phyloP scores from a whole-genome alignment of 2,888 invertebrate species.

The Pilophorus perplexus region DNA sequence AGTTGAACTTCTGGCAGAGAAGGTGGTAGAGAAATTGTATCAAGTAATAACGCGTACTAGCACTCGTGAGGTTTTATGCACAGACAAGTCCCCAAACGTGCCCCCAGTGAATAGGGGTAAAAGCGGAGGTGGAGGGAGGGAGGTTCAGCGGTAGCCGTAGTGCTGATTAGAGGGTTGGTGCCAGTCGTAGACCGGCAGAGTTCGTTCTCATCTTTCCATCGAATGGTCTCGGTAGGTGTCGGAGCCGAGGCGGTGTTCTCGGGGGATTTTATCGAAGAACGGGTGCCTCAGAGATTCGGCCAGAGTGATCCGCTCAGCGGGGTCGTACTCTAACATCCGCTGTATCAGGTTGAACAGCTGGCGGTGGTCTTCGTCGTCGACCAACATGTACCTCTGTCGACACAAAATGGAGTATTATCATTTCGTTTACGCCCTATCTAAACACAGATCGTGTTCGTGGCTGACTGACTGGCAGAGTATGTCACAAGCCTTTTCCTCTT shows the following conservation, averaged over 20 bases:
- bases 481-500: too few relatives aligned
- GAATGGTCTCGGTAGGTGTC: constrained; percentile 18
- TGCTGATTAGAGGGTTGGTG: constrained; percentile 8
- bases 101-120: neutral
- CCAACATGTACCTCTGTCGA: constrained; percentile 80
- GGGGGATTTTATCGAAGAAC: constrained; percentile 84
- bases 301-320: constrained; percentile 81
- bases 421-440: too few relatives aligned
- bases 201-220: constrained; percentile 18
- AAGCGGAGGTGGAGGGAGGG: neutral
- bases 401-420: neutral
- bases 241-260: constrained; percentile 68
- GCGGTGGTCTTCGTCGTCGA: constrained; percentile 85
- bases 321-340: constrained; percentile 97
- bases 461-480: too few relatives aligned
- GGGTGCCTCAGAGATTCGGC: constrained; percentile 86
- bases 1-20: neutral
- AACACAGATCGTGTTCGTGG: too few relatives aligned
- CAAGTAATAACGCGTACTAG: constrained; percentile 14
- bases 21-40: neutral
- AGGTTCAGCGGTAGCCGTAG: neutral
- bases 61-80: constrained; percentile 16
- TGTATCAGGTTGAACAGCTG: constrained; percentile 92
- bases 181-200: constrained; percentile 29
- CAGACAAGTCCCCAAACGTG: neutral